Base-by-base conservation (phyloP, 2,888 invertebrate species). In the Erannis defoliaria region DNA sequence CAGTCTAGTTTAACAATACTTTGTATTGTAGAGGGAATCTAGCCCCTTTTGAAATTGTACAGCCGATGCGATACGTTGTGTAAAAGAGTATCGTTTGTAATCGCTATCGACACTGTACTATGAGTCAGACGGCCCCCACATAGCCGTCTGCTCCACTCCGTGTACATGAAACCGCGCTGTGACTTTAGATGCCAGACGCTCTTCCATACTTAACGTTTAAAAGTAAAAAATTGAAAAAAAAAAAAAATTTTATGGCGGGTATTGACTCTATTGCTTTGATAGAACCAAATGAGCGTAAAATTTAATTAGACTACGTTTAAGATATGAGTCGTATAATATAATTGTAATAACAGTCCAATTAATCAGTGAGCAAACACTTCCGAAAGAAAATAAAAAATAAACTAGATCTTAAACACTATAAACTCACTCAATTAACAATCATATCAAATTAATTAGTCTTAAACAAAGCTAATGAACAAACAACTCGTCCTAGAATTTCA, bases 101-200 rank as follows among this genome's bases (percentile, higher is more conserved):
- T 42, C n/a, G 21, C 40, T 42, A 21, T 42, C 12, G 21, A 10
- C n/a, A 12, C 23, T 18, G 18, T 23, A 42, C 42, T 23, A 42
- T 42, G 23, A 42, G 42, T 42, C 38, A 38, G 38, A 14, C 26
- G 42, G 12, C 9, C 46, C 33, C 10, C 45, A 33, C 33, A 21
- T 33, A 31, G 46, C 18, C 29, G 46, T 16, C 26, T 46, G 26
- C 31, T 46, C 23, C 31, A 16, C 18, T 38, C 18, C 38, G 38
- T 38, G 18, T 38, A 18, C 16, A 38, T 6, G 8, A 38, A 18
- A 16, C 6, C 38, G 18, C 18, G 18, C 18, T 38, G 9, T 1
- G 3, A 14, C 18, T 18, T 9, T 18, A 16, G 18, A 4, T 18
- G 1, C 3, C 18, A 9, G 8, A 6, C 9, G 8, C 18, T 38